Evolutionary conservation across 2,888 invertebrate species (phyloP), one percentile per base, ranked within the genome.

Genomic region (Drosophila suboccidentalis): DNA sequence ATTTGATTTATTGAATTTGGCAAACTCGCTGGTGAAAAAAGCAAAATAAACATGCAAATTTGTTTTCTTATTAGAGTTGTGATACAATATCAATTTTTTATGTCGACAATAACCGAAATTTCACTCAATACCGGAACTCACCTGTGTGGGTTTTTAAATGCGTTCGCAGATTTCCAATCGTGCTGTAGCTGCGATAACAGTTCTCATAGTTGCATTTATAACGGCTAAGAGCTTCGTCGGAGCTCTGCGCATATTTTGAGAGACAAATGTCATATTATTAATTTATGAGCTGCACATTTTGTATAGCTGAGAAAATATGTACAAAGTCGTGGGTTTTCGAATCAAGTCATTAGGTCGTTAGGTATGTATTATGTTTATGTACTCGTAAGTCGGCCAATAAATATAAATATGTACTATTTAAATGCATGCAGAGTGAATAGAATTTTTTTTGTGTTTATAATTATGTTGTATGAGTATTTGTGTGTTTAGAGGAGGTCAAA

Each of bases 121-220:
- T 26, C n/a, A 55, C 19, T 39, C 2, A 51, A 43, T 38, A 17
- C 22, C 11, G 15, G 0, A 38, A 51, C 85, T 89, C 94, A 98
- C 98, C 98, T 95, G 96, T 97, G 91, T 98, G 98, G 63, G 98
- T 98, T 94, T 98, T 98, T 95, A 97, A 95, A 93, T 98, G 98
- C 70, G 98, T 98, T 90, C 97, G 95, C 78, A 98, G 94, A 93
- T 98, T 98, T 57, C 98, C 98, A 80, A 97, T 96, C 6, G 98
- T 98, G 91, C 97, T 98, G 92, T 98, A 98, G 61, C 97, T 97
- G 83, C 98, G 94, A 74, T 95, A 94, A 92, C 98, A 98, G 15
- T 97, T 97, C 71, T 96, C 96, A 93, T 96, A 98, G 93, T 97
- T 97, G 93, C 98, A 98, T 89, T 94, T 95, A 92, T 97, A 98